Conservation (phyloP, 1,140 invertebrate genomes). For the Daktulosphaira vitifoliae region DNA sequence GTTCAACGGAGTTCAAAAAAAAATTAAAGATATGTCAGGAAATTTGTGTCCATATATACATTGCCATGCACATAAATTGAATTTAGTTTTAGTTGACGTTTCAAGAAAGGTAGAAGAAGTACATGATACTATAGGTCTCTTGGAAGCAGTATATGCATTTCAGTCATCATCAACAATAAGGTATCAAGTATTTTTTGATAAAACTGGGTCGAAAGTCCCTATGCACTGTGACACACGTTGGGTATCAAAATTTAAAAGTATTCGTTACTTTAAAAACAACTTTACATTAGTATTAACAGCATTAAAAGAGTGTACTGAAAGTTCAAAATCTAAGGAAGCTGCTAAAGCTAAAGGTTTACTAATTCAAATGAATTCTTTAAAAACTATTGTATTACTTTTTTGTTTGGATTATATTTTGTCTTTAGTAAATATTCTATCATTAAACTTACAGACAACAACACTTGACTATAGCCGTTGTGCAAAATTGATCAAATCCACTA, state of each 20-base stretch:
- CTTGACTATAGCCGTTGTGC: background rate
- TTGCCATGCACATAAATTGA: conserved; percentile 1
- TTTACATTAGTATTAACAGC: background rate
- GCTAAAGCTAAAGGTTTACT: too few relatives aligned
- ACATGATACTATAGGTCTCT: background rate
- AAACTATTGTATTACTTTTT: background rate
- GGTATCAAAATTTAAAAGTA: too few relatives aligned
- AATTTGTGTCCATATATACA: background rate
- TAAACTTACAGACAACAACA: conserved; percentile 4
- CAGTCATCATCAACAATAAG: too few relatives aligned
- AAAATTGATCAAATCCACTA: conserved; percentile 2
- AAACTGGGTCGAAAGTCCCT: too few relatives aligned
- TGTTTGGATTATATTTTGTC: conserved; percentile 1
- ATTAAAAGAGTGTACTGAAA: background rate
- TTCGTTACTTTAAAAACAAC: background rate
- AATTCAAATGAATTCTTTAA: background rate
- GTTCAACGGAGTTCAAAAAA: conserved; percentile 34
- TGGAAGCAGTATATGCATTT: too few relatives aligned
- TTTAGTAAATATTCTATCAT: background rate
- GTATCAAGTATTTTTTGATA: too few relatives aligned
- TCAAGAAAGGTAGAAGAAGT: background rate
- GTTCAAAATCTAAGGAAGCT: background rate
- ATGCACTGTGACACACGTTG: too few relatives aligned
- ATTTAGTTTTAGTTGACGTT: conserved; percentile 3
- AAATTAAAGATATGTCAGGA: conserved; percentile 27